Conservation (phyloP, 2,797 vertebrate genomes). For the Poeciliopsis gracilis region DNA sequence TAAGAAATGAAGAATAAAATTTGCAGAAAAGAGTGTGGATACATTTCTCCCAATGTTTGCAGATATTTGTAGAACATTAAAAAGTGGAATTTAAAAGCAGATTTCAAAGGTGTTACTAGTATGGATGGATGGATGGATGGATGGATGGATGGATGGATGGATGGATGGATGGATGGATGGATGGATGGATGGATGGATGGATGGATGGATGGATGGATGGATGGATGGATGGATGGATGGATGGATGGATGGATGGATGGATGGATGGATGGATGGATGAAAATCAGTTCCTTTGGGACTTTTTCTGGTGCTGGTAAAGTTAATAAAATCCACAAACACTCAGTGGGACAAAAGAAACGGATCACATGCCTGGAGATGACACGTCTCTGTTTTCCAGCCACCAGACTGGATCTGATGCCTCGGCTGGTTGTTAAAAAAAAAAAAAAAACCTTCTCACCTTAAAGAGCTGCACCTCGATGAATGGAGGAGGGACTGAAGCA, state of each 20-base stretch:
- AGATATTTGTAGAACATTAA: too few species aligned
- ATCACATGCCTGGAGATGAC: not conserved
- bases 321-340: not conserved
- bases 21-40: too few species aligned
- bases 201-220: not conserved
- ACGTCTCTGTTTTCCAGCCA: not conserved
- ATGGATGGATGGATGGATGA: not conserved
- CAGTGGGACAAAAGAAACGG: not conserved
- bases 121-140: not conserved
- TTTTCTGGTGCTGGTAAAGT: not conserved
- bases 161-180: not conserved
- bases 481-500: slow-evolving; percentile 52
- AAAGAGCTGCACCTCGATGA: slow-evolving; percentile 31
- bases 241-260: not conserved
- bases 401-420: not conserved
- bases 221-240: not conserved
- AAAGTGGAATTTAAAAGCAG: too few species aligned
- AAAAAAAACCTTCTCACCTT: slow-evolving; percentile 9
- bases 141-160: not conserved
- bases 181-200: not conserved
- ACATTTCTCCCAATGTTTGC: too few species aligned
- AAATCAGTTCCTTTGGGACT: not conserved
- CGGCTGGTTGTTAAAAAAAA: not conserved
- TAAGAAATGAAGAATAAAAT: too few species aligned
- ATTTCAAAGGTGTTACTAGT: too few species aligned